A percentile compares a stretch with the other conserved stretches of the same genome.
Evolutionary conservation across 2,113 vertebrate species (phyloP).

Genomic region (Pipra filicauda): DNA sequence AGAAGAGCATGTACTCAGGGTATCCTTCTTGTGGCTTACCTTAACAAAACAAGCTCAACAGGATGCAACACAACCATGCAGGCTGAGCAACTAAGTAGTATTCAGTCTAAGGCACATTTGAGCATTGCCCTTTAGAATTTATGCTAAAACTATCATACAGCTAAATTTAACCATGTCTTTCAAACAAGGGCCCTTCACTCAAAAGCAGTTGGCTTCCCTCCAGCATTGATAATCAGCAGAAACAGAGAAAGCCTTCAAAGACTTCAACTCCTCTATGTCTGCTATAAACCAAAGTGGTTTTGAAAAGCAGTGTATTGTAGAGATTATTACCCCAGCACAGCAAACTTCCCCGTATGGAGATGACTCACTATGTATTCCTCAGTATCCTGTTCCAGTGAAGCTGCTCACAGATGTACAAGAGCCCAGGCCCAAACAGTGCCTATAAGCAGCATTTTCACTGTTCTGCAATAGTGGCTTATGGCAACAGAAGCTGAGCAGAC

Average conservation of each 20-base stretch:
- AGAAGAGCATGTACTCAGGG: not conserved
- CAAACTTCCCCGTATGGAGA: not conserved
- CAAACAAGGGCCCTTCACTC: not conserved
- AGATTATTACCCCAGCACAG: not conserved
- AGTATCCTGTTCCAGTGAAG: not conserved
- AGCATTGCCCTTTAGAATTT: not conserved
- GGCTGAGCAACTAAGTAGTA: not conserved
- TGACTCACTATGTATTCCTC: not conserved
- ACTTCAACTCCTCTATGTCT: not conserved
- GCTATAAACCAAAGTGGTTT: not conserved
- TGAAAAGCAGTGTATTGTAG: not conserved
- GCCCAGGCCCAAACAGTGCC: not conserved
- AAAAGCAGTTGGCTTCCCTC: not conserved
- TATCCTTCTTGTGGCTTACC: not conserved
- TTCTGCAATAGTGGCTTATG: not conserved
- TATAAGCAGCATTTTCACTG: not conserved
- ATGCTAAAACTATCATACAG: not conserved
- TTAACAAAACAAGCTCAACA: not conserved
- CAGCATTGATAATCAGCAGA: not conserved
- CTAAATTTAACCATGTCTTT: not conserved
- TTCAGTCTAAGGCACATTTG: not conserved
- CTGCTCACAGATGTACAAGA: not conserved
- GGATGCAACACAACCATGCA: not conserved
- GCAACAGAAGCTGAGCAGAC: not conserved
- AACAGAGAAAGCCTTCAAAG: not conserved